A percentile compares a stretch with the other conserved stretches of the same genome.
These are phyloP conservation scores for Cotesia congregata DNA, from an alignment of 2,888 invertebrate species.

Conservation along the genomic window DNA sequence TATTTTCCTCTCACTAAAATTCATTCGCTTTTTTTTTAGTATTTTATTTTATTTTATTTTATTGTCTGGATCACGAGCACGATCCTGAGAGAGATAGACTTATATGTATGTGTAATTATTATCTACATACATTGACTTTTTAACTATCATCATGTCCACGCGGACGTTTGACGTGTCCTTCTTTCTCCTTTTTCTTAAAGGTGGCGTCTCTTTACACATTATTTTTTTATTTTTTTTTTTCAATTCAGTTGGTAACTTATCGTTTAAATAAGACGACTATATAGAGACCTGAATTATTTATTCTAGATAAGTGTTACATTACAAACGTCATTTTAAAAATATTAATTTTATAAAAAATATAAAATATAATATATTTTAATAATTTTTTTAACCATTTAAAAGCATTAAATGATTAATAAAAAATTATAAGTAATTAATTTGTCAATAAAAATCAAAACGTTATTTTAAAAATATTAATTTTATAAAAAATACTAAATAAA, in stretches of 20 bases:
- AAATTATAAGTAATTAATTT: too few relatives aligned
- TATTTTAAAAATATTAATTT: too few relatives aligned
- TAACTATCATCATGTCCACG: slow-evolving; percentile 19
- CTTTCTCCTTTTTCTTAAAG: background rate
- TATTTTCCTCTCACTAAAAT: slow-evolving; percentile 1
- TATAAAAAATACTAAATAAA: too few relatives aligned
- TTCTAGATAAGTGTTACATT: too few relatives aligned
- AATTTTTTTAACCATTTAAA: too few relatives aligned
- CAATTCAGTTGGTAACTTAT: background rate
- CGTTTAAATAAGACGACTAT: background rate
- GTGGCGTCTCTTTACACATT: background rate
- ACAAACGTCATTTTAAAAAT: too few relatives aligned
- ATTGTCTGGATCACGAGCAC: background rate
- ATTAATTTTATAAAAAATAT: too few relatives aligned
- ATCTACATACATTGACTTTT: background rate
- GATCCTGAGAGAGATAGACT: slow-evolving; percentile 22
- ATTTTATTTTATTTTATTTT: background rate
- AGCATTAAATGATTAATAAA: too few relatives aligned
- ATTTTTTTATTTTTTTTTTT: background rate
- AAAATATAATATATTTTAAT: too few relatives aligned
- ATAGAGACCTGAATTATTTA: background rate
- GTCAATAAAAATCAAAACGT: too few relatives aligned
- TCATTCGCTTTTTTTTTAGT: background rate
- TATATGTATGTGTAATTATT: slow-evolving; percentile 2
- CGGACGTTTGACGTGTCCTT: slow-evolving; percentile 15